Conservation (phyloP, 2,113 vertebrate species). For the Callionymus lyra region DNA sequence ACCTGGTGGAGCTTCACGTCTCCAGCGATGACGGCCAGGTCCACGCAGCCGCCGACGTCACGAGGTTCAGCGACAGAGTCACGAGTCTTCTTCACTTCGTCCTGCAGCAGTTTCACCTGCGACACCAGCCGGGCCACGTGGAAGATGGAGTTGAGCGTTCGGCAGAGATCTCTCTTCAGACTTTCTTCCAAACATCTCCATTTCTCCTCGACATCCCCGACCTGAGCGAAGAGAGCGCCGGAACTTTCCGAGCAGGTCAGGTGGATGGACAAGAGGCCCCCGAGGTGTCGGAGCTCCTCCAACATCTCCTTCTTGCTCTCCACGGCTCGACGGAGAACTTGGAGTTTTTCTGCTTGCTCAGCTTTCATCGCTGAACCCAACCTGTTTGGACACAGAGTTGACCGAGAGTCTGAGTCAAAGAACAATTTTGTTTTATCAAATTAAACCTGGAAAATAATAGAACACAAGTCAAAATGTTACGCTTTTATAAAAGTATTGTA, state of each 20-base stretch:
- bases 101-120: constrained; percentile 55
- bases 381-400: too few relatives aligned
- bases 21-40: constrained; percentile 42
- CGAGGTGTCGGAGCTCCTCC: constrained; percentile 57
- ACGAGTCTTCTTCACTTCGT: constrained; percentile 58
- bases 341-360: constrained; percentile 68
- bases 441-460: too few relatives aligned
- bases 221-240: constrained; percentile 66
- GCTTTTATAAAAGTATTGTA: too few relatives aligned
- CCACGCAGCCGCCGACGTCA: constrained; percentile 32
- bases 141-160: constrained; percentile 45
- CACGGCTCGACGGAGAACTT: constrained; percentile 59
- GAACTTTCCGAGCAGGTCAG: constrained; percentile 70
- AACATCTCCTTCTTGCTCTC: constrained; percentile 60
- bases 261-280: constrained; percentile 60
- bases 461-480: too few relatives aligned
- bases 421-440: too few relatives aligned
- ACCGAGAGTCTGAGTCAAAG: too few relatives aligned
- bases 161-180: constrained; percentile 65
- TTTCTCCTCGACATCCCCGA: constrained; percentile 69
- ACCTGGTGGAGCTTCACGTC: constrained; percentile 66
- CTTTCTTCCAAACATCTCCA: constrained; percentile 70
- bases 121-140: constrained; percentile 61
- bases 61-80: constrained; percentile 20
- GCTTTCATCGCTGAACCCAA: constrained; percentile 54